phyloP scores from a whole-genome alignment of 2,113 vertebrate species.

The Cephalopholis sonnerati region DNA sequence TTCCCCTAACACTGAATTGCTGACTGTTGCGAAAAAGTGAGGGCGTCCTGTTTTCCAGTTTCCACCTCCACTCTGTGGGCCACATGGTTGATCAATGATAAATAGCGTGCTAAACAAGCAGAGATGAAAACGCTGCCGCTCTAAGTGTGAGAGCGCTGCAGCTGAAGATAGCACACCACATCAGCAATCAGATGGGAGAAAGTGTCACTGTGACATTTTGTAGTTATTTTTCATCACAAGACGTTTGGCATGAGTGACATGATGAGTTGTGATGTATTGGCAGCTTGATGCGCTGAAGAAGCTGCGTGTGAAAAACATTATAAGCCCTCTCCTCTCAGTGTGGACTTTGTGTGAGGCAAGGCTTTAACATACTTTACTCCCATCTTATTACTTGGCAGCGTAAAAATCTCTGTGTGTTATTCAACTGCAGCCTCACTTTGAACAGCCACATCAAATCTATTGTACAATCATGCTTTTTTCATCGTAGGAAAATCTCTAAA shows the following conservation, averaged over 20 bases:
- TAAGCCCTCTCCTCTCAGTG: not conserved
- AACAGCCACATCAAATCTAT: too few relatives aligned
- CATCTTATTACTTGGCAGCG: not conserved
- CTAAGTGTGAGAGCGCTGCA: not conserved
- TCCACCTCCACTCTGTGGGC: constrained; percentile 32
- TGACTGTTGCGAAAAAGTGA: constrained; percentile 35
- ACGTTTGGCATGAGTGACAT: not conserved
- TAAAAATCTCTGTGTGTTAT: too few relatives aligned
- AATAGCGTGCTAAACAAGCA: not conserved
- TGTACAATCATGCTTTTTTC: too few relatives aligned
- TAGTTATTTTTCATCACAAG: not conserved
- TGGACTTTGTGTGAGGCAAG: not conserved
- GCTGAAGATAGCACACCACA: not conserved
- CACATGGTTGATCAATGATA: constrained; percentile 47
- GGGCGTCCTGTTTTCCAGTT: constrained; percentile 34
- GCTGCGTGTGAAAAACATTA: not conserved
- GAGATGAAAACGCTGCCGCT: not conserved
- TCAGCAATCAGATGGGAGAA: not conserved
- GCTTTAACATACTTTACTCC: too few relatives aligned
- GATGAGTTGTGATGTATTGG: not conserved
- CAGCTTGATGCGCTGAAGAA: not conserved
- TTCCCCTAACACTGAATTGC: constrained; percentile 40
- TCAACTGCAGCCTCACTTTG: too few relatives aligned
- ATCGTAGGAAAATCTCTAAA: too few relatives aligned
- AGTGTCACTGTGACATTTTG: not conserved